Evolutionary conservation across 2,113 vertebrate species (phyloP), one percentile per base, ranked within the genome.

Genomic region (cattle (Bos taurus)): DNA sequence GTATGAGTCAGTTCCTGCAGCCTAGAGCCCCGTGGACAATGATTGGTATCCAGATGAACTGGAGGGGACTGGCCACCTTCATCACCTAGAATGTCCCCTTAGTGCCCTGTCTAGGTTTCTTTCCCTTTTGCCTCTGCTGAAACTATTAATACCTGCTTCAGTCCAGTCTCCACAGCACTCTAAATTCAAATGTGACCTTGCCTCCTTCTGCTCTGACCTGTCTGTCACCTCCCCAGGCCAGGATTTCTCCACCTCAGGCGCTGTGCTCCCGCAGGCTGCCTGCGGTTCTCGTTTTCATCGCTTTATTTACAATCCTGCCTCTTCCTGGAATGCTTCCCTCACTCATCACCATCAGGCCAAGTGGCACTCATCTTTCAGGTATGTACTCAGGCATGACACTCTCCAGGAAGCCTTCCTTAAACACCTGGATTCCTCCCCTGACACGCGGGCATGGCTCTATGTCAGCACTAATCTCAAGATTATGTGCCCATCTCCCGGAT

Each of bases 351-450:
- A 0, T 52, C 46, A 28, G 87, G 56, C 15, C 6, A 2, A 59
- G 3, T 33, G 81, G 57, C 48, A 94, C 40, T 97, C 88, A 96
- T 36, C 40, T 9, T 43, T 67, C 40, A 59, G 92, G 30, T 46
- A 81, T 43, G 50, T 40, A 33, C 15, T 95, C 23, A 33, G 89
- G 25, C 13, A 2, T 15, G 57, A 54, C 4, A 5, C 3, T 25
- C 43, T 94, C 57, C 59, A 90, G 96, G 71, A 95, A 96, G 91
- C 26, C 43, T 89, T 36, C 17, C 67, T 62, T 50, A 30, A 54
- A 59, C 59, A 25, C 74, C 10, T 0, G 23, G 26, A 48, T 36
- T 15, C 9, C 26, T 80, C 54, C 46, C 43, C 25, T 13, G 14
- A 36, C 33, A 26, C 5, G 7, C 0, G 16, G 95, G 40, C n/a